Evolutionary conservation across 2,113 vertebrate genomes (phyloP).

Genomic region (Onychostruthus taczanowskii): DNA sequence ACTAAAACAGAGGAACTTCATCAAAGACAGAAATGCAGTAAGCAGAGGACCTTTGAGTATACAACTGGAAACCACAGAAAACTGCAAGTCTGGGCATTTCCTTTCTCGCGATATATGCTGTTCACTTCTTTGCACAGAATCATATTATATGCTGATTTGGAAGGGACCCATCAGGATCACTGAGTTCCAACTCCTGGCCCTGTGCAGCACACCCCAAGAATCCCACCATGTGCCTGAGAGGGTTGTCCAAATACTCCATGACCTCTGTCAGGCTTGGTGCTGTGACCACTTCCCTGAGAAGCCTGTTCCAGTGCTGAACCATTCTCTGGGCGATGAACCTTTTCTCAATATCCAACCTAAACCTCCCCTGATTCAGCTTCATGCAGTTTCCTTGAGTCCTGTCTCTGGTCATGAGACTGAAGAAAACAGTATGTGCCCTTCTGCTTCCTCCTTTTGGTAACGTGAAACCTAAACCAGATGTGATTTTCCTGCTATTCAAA

Average conservation of each 20-base stretch:
- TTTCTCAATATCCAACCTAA: not conserved
- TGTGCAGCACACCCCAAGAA: not conserved
- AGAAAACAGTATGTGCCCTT: not conserved
- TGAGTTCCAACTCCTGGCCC: not conserved
- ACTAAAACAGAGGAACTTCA: not conserved
- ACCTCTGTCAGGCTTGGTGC: not conserved
- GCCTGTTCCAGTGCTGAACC: not conserved
- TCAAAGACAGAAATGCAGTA: not conserved
- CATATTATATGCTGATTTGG: not conserved
- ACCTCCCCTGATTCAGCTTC: not conserved
- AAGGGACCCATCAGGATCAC: not conserved
- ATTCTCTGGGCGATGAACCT: not conserved
- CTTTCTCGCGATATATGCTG: not conserved
- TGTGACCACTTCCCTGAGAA: not conserved
- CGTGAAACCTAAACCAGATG: not conserved
- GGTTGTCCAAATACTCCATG: not conserved
- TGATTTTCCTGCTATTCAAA: not conserved
- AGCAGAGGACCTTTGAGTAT: not conserved
- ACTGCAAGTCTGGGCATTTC: not conserved
- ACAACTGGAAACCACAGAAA: not conserved
- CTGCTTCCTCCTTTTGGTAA: not conserved
- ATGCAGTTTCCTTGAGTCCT: not conserved
- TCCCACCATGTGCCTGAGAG: not conserved
- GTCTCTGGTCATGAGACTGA: not conserved
- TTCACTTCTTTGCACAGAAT: not conserved